Evolutionary conservation across 2,888 invertebrate genomes (phyloP), one percentile per base, ranked within the genome.

Genomic region (Drosophila paramelanica): DNA sequence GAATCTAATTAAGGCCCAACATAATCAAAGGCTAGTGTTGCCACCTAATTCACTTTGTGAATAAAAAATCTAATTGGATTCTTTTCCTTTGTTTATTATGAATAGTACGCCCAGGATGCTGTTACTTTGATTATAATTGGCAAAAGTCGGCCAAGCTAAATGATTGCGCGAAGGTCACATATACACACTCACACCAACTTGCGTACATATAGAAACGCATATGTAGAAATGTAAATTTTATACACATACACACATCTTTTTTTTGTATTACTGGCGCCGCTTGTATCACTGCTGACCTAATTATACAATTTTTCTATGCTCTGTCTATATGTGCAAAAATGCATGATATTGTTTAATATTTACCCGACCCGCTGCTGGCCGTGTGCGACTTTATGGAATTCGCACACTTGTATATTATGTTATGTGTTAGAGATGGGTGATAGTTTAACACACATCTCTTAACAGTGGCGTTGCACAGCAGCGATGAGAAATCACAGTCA

Each of bases 101-200:
- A 25, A 38, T 25, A 38, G 49, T 51, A 45, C 27, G 50, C 46
- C 38, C 74, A 73, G 74, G 78, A 74, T 78, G 74, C 74, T 78
- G 43, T 38, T 70, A 59, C 66, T 57, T 43, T 49, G 62, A 58
- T 65, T 71, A 62, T 72, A 81, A 82, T 81, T 85, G 86, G 76
- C 77, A 88, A 65, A 77, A 79, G 60, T 79, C 75, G 75, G 75
- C 70, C 75, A 75, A 78, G 62, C 59, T 64, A 76, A 58, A 78
- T 78, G 69, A 80, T 76, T 85, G 82, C 77, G 74, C 86, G 86
- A 88, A 82, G 88, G 88, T 85, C 86, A 82, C 66, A 70, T 58
- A 66, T 46, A 61, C 65, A 77, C 43, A 66, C 31, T 51, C 17
- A 31, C n/a, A 41, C 27, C 59, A 20, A 52, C 59, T 51, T 38